These are phyloP conservation scores for Saturnia japonica DNA, from an alignment of 2,888 invertebrate genomes.

Conservation along the genomic window DNA sequence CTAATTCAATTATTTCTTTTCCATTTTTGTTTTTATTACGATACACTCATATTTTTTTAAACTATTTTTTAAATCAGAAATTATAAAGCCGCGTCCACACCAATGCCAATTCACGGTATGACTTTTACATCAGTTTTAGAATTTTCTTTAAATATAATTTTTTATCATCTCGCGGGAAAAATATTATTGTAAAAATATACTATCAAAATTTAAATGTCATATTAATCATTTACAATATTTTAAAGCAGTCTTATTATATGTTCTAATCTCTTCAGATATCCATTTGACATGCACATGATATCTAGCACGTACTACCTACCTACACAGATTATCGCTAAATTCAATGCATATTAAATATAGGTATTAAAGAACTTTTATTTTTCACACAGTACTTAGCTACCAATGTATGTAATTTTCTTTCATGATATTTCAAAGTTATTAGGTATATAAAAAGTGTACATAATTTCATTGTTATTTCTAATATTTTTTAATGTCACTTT, in stretches of 20 bases:
- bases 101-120: neutral
- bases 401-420: neutral
- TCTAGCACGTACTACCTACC: neutral
- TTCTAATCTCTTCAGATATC: neutral
- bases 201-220: neutral
- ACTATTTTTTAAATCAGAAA: too few species aligned
- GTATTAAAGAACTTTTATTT: neutral
- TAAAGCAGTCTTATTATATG: slow-evolving; percentile 8
- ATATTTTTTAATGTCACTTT: neutral
- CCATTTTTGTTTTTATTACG: too few species aligned
- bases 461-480: neutral
- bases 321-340: neutral
- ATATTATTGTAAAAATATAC: neutral
- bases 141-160: neutral
- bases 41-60: too few species aligned
- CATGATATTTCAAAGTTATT: neutral
- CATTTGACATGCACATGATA: neutral
- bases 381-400: neutral
- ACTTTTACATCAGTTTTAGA: neutral
- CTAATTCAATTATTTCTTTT: too few species aligned
- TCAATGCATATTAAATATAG: neutral
- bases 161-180: neutral
- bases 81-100: neutral
- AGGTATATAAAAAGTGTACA: neutral
- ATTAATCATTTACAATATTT: neutral